Evolutionary conservation across 1,140 invertebrate species (phyloP).

Genomic region (Drosophila parabipectinata): DNA sequence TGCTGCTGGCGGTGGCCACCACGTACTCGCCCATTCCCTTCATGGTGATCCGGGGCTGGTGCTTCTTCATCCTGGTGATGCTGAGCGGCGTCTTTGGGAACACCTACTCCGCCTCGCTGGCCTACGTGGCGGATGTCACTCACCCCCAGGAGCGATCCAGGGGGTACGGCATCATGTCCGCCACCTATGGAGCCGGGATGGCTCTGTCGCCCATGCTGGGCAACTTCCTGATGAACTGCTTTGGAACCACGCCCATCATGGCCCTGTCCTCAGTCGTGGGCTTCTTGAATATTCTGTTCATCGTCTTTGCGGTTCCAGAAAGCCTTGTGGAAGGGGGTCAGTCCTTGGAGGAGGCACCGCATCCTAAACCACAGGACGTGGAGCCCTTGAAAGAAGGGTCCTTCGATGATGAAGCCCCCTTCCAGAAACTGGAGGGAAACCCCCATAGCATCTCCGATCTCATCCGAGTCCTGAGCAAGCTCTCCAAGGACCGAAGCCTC

Average conservation of each 20-base stretch:
- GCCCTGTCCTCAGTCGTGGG: slow-evolving; percentile 97
- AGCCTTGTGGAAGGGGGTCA: slow-evolving; percentile 89
- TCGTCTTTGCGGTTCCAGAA: slow-evolving; percentile 98
- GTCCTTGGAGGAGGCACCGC: slow-evolving; percentile 77
- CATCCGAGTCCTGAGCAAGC: slow-evolving; percentile 89
- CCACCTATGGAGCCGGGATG: slow-evolving; percentile 99
- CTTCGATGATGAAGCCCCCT: too few species aligned
- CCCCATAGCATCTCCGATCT: slow-evolving; percentile 78
- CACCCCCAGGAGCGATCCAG: slow-evolving; percentile 96
- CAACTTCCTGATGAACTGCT: slow-evolving; percentile 94
- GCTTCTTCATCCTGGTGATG: slow-evolving; percentile 99
- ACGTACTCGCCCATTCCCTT: slow-evolving; percentile 99
- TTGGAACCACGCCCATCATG: slow-evolving; percentile 96
- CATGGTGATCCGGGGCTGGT: slow-evolving; percentile 99
- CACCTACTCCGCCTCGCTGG: slow-evolving; percentile 99
- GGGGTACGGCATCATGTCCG: slow-evolving; percentile 98
- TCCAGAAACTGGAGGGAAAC: too few species aligned
- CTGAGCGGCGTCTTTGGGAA: slow-evolving; percentile 99
- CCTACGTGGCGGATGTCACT: slow-evolving; percentile 99
- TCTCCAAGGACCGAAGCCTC: slow-evolving; percentile 97
- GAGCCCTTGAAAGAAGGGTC: too few species aligned
- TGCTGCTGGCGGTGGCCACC: slow-evolving; percentile 99
- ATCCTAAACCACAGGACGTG: neutral
- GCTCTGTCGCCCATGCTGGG: slow-evolving; percentile 98
- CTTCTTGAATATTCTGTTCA: slow-evolving; percentile 98